Evolutionary conservation across 2,888 invertebrate species (phyloP).

Genomic region (Eristalis arbustorum): DNA sequence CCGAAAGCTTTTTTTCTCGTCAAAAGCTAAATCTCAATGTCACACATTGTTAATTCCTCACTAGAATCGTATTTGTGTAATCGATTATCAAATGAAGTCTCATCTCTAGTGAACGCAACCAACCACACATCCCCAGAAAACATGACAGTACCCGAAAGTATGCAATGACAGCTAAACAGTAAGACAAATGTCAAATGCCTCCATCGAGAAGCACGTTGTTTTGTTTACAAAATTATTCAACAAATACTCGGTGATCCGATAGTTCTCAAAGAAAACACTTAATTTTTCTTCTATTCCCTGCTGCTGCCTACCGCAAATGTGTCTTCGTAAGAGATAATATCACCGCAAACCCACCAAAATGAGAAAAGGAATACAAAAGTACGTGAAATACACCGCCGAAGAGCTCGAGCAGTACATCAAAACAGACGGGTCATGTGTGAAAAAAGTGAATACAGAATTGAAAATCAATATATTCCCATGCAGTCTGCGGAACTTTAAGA

Average conservation of each 20-base stretch:
- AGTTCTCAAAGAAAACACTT: background rate
- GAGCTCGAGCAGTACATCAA: conserved; percentile 81
- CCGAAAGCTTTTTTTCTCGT: too few relatives aligned
- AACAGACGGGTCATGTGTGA: conserved; percentile 81
- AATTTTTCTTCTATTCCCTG: background rate
- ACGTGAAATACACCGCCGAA: conserved; percentile 78
- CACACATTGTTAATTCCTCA: background rate
- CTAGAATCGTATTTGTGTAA: too few relatives aligned
- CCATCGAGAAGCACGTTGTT: background rate
- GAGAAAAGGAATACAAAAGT: conserved; percentile 77
- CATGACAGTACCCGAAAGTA: background rate
- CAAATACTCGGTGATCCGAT: background rate
- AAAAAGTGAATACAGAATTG: conserved; percentile 79
- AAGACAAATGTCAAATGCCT: background rate
- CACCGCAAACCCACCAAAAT: conserved; percentile 52
- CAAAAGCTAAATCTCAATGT: too few relatives aligned
- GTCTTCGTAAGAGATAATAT: background rate
- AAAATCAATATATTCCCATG: conserved; percentile 82
- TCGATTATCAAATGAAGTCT: background rate
- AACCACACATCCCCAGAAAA: background rate
- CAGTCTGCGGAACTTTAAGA: conserved; percentile 81
- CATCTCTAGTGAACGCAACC: background rate
- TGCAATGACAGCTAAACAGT: background rate
- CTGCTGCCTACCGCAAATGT: background rate
- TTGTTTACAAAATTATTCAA: background rate